A percentile compares a stretch with the other conserved stretches of the same genome.
These are phyloP conservation scores for Oncorhynchus clarkii DNA, from an alignment of 2,113 vertebrate genomes.

Conservation along the genomic window DNA sequence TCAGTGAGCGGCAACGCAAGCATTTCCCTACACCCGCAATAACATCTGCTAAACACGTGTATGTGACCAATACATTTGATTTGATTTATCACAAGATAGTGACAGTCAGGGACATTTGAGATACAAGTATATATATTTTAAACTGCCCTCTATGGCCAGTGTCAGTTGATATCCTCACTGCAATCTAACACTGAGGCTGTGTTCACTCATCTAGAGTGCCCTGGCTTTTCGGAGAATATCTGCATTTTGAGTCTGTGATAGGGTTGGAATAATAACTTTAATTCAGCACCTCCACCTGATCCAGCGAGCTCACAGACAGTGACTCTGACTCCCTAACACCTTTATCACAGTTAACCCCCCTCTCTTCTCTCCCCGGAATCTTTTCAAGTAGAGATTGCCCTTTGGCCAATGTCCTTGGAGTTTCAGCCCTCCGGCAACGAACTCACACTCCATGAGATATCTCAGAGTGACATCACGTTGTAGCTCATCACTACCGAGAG, in stretches of 20 bases:
- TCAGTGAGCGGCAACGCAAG: neutral
- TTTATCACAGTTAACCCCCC: neutral
- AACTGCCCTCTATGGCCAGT: neutral
- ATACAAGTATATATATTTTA: neutral
- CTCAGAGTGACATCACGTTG: neutral
- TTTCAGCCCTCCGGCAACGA: neutral
- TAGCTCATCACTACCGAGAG: neutral
- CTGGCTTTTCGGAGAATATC: no score
- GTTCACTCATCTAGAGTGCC: neutral
- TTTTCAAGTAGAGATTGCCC: neutral
- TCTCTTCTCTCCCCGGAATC: neutral
- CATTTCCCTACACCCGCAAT: neutral
- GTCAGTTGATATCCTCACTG: constrained; percentile 12
- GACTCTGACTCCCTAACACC: neutral
- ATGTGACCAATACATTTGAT: no score
- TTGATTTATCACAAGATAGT: no score
- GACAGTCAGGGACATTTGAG: neutral
- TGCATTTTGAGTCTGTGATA: neutral
- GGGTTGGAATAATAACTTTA: neutral
- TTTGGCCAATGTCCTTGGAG: neutral
- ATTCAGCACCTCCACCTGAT: neutral
- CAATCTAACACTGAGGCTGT: constrained; percentile 34
- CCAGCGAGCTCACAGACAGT: neutral
- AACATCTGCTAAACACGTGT: no score
- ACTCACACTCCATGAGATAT: neutral